Percentiles rank a stretch among this genome's conserved stretches.
Evolutionary conservation across 2,113 vertebrate genomes (phyloP).

Genomic region (Elephantulus edwardii): DNA sequence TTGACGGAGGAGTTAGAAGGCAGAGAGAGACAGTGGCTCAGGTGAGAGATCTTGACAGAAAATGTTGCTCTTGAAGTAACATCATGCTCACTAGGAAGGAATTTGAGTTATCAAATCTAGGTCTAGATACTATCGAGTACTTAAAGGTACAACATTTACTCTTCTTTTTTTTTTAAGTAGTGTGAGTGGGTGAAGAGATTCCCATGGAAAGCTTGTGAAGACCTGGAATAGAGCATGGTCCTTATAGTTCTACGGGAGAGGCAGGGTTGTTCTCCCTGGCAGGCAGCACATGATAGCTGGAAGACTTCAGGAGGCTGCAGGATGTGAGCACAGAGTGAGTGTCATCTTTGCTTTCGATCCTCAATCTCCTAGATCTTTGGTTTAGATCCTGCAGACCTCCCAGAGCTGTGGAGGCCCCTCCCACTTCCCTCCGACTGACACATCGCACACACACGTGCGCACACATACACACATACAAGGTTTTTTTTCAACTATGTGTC

Average conservation of each 20-base stretch:
- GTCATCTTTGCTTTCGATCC: neutral
- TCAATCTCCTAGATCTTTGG: too few species aligned
- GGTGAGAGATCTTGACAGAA: neutral
- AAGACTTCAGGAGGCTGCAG: too few species aligned
- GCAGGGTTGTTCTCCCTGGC: neutral
- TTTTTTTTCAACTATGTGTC: neutral
- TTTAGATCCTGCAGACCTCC: neutral
- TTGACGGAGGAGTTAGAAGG: neutral
- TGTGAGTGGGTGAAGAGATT: neutral
- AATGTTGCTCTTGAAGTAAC: neutral
- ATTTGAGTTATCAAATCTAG: constrained; percentile 8
- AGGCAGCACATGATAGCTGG: neutral
- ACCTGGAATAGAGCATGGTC: neutral
- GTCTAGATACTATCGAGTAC: neutral
- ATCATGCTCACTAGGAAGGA: neutral
- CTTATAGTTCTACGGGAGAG: neutral
- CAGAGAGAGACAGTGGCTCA: neutral
- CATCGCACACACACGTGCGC: neutral
- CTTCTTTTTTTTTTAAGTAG: neutral
- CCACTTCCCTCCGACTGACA: too few species aligned
- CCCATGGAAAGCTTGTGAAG: neutral
- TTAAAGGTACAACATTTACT: neutral
- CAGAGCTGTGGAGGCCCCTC: neutral
- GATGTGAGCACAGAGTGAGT: neutral
- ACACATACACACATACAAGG: neutral